Conservation (phyloP, 2,113 vertebrate genomes). For the Tringa solitaria region DNA sequence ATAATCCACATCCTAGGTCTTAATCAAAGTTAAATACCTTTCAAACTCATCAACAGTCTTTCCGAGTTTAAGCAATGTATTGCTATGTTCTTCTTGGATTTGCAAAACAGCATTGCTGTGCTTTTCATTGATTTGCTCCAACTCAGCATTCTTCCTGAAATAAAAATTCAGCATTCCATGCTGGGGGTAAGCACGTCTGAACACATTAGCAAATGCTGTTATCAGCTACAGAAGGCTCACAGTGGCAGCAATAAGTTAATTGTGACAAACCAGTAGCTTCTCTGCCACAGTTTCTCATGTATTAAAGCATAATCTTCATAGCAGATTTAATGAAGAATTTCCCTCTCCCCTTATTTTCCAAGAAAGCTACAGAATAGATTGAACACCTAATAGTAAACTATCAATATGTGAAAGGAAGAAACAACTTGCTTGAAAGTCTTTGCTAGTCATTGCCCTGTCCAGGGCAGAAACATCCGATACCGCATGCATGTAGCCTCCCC, state of each 20-base stretch:
- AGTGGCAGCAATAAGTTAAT: neutral
- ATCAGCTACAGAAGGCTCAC: neutral
- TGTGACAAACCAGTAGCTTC: neutral
- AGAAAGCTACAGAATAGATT: neutral
- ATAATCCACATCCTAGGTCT: neutral
- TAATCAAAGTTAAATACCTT: constrained; percentile 71
- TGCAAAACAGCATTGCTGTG: constrained; percentile 61
- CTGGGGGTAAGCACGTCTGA: neutral
- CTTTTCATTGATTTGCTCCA: constrained; percentile 56
- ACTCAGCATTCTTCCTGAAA: constrained; percentile 75
- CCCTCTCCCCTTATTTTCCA: neutral
- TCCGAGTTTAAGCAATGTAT: constrained; percentile 66
- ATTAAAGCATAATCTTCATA: neutral
- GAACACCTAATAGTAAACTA: neutral
- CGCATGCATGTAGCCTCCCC: neutral
- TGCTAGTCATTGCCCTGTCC: neutral
- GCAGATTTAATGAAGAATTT: neutral
- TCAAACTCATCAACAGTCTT: constrained; percentile 77
- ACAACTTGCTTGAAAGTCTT: neutral
- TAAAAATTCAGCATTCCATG: neutral
- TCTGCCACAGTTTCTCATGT: neutral
- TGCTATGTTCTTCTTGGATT: constrained; percentile 73
- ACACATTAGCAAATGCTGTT: neutral
- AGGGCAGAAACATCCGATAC: neutral
- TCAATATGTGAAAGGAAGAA: neutral